Percentiles rank a stretch among this genome's conserved stretches.
Evolutionary conservation across 1,140 invertebrate species (phyloP).

Genomic region (Belonocnema kinseyi): DNA sequence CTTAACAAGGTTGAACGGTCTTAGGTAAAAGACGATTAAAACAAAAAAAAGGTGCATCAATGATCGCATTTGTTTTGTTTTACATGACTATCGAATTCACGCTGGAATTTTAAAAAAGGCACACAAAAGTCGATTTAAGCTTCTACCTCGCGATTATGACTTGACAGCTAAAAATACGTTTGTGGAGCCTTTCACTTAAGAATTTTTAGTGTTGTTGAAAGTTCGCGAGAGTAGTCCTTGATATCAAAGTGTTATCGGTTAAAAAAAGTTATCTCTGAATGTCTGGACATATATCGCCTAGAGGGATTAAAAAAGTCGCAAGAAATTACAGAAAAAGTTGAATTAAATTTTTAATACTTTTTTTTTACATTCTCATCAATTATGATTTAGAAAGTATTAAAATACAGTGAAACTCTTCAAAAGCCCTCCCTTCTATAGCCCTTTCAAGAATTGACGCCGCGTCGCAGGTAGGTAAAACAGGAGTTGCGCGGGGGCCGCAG

Average conservation of each 20-base stretch:
- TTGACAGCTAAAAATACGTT: conserved; percentile 29
- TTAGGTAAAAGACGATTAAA: conserved; percentile 5
- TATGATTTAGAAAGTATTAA: no score
- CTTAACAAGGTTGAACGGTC: conserved; percentile 50
- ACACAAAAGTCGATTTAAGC: conserved; percentile 6
- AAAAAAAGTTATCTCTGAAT: no score
- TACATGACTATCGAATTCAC: conserved; percentile 18
- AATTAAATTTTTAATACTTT: no score
- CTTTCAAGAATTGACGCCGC: no score
- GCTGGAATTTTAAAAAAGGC: conserved; percentile 23
- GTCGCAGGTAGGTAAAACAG: no score
- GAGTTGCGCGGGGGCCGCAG: no score
- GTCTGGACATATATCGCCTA: no score
- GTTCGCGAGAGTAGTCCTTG: background rate
- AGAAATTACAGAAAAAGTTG: no score
- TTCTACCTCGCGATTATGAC: conserved; percentile 16
- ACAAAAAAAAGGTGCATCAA: background rate
- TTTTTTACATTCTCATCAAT: no score
- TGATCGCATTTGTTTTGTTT: conserved; percentile 3
- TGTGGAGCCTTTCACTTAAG: conserved; percentile 8
- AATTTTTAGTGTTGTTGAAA: conserved; percentile 23
- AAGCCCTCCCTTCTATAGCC: no score
- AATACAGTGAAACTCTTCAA: no score
- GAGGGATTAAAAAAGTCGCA: no score
- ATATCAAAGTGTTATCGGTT: background rate